Conservation (phyloP, 2,797 vertebrate species). For the Mus spretus region DNA sequence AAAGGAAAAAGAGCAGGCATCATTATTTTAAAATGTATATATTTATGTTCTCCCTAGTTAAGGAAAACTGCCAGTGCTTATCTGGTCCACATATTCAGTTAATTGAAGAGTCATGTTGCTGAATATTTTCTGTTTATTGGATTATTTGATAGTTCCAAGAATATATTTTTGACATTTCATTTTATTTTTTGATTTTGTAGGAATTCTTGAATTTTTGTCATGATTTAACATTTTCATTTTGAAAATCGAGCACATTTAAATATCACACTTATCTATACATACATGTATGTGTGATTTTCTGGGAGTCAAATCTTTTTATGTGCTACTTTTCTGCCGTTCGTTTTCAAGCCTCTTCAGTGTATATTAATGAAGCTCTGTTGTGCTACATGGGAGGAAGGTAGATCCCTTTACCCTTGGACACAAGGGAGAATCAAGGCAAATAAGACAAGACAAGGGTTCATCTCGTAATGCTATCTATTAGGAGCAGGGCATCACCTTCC, state of each 20-base stretch:
- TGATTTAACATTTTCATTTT: constrained; percentile 77
- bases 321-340: constrained; percentile 6
- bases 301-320: background rate
- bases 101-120: constrained; percentile 42
- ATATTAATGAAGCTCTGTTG: background rate
- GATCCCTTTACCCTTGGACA: background rate
- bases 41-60: constrained; percentile 68
- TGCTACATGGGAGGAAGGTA: background rate
- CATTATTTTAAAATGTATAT: constrained; percentile 63
- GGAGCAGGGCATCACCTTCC: background rate
- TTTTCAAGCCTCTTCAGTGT: background rate
- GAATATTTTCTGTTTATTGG: constrained; percentile 68
- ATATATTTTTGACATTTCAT: constrained; percentile 70
- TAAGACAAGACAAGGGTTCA: background rate
- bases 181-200: constrained; percentile 64
- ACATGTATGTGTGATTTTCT: background rate
- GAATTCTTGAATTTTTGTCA: constrained; percentile 73
- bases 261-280: constrained; percentile 13
- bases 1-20: constrained; percentile 60
- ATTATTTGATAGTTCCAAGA: constrained; percentile 72
- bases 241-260: constrained; percentile 67
- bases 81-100: constrained; percentile 51
- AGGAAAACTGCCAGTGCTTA: constrained; percentile 56
- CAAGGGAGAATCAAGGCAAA: background rate
- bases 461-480: background rate